These are phyloP conservation scores for Poecilia wingei DNA, from an alignment of 2,797 vertebrate genomes.

Conservation along the genomic window DNA sequence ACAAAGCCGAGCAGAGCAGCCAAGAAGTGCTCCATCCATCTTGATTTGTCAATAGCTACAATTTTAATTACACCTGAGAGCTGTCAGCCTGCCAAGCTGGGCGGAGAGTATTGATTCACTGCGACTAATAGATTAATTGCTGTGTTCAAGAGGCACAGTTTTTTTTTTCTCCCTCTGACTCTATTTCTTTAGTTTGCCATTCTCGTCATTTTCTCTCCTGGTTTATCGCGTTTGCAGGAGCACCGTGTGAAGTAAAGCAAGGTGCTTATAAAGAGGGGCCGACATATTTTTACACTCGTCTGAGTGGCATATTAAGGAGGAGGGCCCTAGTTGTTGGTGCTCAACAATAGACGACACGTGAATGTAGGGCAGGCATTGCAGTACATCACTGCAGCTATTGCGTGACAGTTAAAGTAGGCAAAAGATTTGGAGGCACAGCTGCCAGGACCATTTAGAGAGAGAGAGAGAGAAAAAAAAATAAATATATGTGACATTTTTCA, in stretches of 20 bases:
- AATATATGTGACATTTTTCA: slow-evolving; percentile 64
- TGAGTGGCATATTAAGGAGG: slow-evolving; percentile 50
- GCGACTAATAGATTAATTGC: slow-evolving; percentile 84
- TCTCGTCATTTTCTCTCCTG: slow-evolving; percentile 24
- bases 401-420: slow-evolving; percentile 63
- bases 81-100: slow-evolving; percentile 77
- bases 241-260: slow-evolving; percentile 11
- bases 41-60: slow-evolving; percentile 83
- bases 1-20: slow-evolving; percentile 37
- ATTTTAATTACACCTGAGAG: slow-evolving; percentile 87
- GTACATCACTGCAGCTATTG: slow-evolving; percentile 65
- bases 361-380: slow-evolving; percentile 31
- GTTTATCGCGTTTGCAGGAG: slow-evolving; percentile 24
- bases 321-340: slow-evolving; percentile 35
- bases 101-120: slow-evolving; percentile 72
- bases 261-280: slow-evolving; percentile 27
- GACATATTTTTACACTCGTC: slow-evolving; percentile 32
- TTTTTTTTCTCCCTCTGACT: slow-evolving; percentile 9
- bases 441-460: slow-evolving; percentile 56
- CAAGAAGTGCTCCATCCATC: slow-evolving; percentile 77
- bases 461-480: slow-evolving; percentile 35
- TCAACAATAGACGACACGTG: slow-evolving; percentile 40
- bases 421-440: slow-evolving; percentile 47
- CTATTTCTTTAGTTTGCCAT: slow-evolving; percentile 42
- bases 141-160: slow-evolving; percentile 58